Evolutionary conservation across 2,113 vertebrate species (phyloP).

Genomic region (Oostethus manadensis): DNA sequence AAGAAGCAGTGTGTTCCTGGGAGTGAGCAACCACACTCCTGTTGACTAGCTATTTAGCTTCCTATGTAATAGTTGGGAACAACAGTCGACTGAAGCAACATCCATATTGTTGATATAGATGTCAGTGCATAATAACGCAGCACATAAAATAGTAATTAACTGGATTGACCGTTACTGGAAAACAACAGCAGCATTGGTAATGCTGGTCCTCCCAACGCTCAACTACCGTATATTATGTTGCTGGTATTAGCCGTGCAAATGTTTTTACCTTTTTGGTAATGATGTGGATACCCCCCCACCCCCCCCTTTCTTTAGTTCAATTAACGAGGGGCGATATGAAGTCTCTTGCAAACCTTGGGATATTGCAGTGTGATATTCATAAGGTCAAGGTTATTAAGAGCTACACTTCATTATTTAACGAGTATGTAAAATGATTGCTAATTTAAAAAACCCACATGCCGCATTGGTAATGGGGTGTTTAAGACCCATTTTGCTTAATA

Average conservation of each 20-base stretch:
- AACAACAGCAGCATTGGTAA: too few species aligned
- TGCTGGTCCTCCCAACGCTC: too few species aligned
- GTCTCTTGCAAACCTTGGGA: conserved; percentile 29
- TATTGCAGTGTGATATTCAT: conserved; percentile 35
- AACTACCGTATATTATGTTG: conserved; percentile 2
- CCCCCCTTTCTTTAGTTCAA: conserved; percentile 30
- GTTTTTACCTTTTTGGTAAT: conserved; percentile 35
- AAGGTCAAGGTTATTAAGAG: conserved; percentile 53
- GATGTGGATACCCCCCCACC: conserved; percentile 24
- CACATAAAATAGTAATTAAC: too few species aligned
- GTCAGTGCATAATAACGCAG: too few species aligned
- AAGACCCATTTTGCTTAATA: conserved; percentile 12
- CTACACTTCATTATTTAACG: conserved; percentile 31
- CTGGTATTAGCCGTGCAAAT: conserved; percentile 39
- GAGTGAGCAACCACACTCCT: too few species aligned
- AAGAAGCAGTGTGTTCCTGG: too few species aligned
- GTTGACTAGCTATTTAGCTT: too few species aligned
- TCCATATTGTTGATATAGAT: too few species aligned
- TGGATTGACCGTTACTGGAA: too few species aligned
- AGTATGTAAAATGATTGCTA: conserved; percentile 33
- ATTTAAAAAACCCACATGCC: conserved; percentile 16
- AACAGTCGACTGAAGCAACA: too few species aligned
- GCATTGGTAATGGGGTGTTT: conserved; percentile 38
- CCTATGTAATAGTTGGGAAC: too few species aligned
- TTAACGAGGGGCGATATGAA: conserved; percentile 33